Evolutionary conservation across 2,888 invertebrate genomes (phyloP).

Genomic region (Callosobruchus maculatus): DNA sequence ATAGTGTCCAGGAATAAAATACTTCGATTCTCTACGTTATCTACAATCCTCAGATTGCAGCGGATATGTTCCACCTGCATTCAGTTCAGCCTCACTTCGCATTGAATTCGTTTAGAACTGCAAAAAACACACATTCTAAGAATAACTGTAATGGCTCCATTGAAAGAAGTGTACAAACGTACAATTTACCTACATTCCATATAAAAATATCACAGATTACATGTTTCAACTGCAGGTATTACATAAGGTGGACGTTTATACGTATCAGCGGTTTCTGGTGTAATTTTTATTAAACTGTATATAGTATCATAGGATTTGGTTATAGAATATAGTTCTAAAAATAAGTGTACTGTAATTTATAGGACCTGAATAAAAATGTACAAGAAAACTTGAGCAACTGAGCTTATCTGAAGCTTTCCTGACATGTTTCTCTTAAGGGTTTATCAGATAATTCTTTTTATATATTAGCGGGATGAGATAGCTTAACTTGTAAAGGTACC

Average conservation of each 20-base stretch:
- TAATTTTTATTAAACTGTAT: background rate
- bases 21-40: background rate
- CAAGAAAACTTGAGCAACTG: too few species aligned
- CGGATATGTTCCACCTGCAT: background rate
- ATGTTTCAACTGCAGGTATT: background rate
- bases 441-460: too few species aligned
- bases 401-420: too few species aligned
- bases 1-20: too few species aligned
- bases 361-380: too few species aligned
- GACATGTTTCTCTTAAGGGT: too few species aligned
- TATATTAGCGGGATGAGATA: too few species aligned
- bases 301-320: background rate
- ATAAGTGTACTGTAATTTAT: background rate
- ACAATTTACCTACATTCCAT: background rate
- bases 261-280: background rate
- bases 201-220: background rate
- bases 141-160: background rate
- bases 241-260: background rate
- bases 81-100: background rate
- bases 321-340: background rate
- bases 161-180: background rate
- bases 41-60: background rate
- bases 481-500: too few species aligned
- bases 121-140: background rate
- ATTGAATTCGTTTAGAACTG: background rate